Base-by-base conservation (phyloP, 1,140 invertebrate genomes). In the Colletes gigas region DNA sequence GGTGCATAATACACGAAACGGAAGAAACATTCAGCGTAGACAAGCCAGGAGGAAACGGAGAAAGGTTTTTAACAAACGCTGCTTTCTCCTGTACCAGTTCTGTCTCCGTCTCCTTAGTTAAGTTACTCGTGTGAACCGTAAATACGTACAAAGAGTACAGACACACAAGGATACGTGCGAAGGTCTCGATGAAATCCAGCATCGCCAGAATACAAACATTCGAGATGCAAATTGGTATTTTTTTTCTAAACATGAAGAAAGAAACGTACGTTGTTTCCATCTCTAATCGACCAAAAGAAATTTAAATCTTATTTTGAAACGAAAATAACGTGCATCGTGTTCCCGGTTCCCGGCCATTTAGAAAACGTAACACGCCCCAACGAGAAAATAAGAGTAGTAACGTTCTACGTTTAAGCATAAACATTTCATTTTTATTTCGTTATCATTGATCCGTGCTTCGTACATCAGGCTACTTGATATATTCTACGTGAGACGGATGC, bases 391-490 rank as follows among this genome's bases (percentile, higher is more conserved):
- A 41, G 55, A 57, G 67, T 67, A 59, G 74, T 41, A 44, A 71
- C 78, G 65, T 66, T 70, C 72, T 67, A 63, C 52, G 77, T 72
- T 79, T 57, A 44, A 59, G 83, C 82, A 85, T 84, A 85, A 85
- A 85, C 83, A 83, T 84, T 85, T 74, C 82, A 69, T 30, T 85
- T 85, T 85, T 84, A 84, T 84, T 85, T 77, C 78, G 62, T 83
- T 84, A 82, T 81, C 78, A 77, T 84, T 73, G 82, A 85, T 77
- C 70, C 63, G 75, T 71, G 66, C 75, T 54, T 54, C 30, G 81
- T n/a, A 78, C 84, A 83, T 84, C 84, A 85, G 83, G 82, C 83
- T 84, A 55, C 62, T 75, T 59, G 83, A 84, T 85, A 84, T 77
- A 77, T 75, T 52, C 71, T 85, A 85, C 83, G 78, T 84, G 82